These are phyloP conservation scores for Chrysaora quinquecirrha DNA, from an alignment of 30 jellyfish, hydroid and myxozoan species.

Conservation along the genomic window DNA sequence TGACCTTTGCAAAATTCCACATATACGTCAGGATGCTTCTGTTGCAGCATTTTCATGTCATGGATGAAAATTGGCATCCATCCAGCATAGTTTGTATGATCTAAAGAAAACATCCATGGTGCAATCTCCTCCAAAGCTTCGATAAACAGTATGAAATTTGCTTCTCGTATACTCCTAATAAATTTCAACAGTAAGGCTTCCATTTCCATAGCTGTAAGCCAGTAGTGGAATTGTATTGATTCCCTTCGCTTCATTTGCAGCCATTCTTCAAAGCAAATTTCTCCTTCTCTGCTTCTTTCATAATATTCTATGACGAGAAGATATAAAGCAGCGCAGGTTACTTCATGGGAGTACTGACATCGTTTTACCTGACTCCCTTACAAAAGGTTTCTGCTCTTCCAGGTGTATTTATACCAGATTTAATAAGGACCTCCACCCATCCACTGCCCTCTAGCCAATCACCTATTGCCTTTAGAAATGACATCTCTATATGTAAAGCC, in stretches of 20 bases:
- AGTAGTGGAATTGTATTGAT: neutral
- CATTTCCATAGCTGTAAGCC: constrained; percentile 4
- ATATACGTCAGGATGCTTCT: neutral
- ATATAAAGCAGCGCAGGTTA: constrained; percentile 35
- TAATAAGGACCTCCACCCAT: constrained; percentile 1
- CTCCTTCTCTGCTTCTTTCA: neutral
- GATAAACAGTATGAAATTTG: constrained; percentile 14
- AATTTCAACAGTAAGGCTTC: neutral
- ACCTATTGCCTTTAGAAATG: constrained; percentile 17
- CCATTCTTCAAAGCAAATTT: neutral
- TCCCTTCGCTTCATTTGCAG: neutral
- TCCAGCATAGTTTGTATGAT: constrained; percentile 26
- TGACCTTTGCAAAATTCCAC: constrained; percentile 2
- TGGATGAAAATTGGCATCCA: constrained; percentile 18
- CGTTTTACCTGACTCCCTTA: constrained; percentile 7
- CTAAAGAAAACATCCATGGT: constrained; percentile 46
- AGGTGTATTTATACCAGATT: neutral
- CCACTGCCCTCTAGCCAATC: constrained; percentile 28
- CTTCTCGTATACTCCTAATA: constrained; percentile 19
- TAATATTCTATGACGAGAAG: neutral
- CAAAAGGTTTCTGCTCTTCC: constrained; percentile 15
- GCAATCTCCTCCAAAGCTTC: neutral
- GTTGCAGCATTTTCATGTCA: constrained; percentile 8
- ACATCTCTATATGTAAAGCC: constrained; percentile 11
- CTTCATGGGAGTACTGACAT: neutral